phyloP scores from a whole-genome alignment of 1,140 invertebrate genomes.

The Mactra quadrangularis region DNA sequence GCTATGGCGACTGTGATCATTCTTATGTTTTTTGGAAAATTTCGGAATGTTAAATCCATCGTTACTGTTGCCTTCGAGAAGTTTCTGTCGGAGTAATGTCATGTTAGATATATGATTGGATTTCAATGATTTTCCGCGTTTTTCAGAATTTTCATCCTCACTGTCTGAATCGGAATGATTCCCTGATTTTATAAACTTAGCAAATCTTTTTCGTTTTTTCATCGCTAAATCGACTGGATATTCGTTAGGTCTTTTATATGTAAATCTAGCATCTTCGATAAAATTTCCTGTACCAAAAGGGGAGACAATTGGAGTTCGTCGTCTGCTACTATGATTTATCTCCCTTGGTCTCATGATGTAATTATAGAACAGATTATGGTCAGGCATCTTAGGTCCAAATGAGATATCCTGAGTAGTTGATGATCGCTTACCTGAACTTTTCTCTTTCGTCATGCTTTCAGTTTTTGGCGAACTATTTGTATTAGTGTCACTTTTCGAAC shows the following conservation, averaged over 20 bases:
- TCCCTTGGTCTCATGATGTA: slow-evolving; percentile 34
- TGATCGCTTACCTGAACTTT: not conserved
- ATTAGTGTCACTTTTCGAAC: slow-evolving; percentile 20
- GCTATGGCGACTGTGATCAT: not conserved
- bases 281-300: slow-evolving; percentile 26
- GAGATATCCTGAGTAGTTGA: not conserved
- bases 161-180: slow-evolving; percentile 44
- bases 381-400: slow-evolving; percentile 19
- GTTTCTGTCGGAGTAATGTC: slow-evolving; percentile 11
- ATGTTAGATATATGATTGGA: slow-evolving; percentile 13
- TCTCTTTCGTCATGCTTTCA: not conserved
- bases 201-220: slow-evolving; percentile 40
- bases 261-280: slow-evolving; percentile 39
- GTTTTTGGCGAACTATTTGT: not conserved
- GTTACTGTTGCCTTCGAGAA: slow-evolving; percentile 11
- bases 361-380: slow-evolving; percentile 45
- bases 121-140: not conserved
- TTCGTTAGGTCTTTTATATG: slow-evolving; percentile 33
- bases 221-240: slow-evolving; percentile 9
- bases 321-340: not conserved
- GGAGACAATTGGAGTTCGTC: slow-evolving; percentile 50
- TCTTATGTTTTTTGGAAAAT: not conserved
- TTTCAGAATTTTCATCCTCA: slow-evolving; percentile 19
- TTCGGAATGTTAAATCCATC: not conserved
- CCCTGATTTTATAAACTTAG: slow-evolving; percentile 3